Evolutionary conservation across 1,140 invertebrate species (phyloP), one percentile per base, ranked within the genome.

Genomic region (Eumeta japonica): DNA sequence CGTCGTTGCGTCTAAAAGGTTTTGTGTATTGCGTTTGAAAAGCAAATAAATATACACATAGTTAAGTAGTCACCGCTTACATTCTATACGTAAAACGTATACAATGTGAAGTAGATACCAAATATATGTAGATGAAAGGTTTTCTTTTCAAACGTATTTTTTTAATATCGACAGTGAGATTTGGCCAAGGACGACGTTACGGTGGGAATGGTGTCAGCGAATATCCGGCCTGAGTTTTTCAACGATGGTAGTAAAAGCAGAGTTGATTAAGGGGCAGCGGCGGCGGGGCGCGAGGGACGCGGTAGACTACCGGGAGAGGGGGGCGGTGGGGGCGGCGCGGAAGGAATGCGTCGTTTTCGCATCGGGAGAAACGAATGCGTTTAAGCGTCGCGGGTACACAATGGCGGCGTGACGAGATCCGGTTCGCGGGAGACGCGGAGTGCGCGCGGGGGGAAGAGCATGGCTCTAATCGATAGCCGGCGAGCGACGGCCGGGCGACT

Each of bases 401-500:
- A 73, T 70, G 67, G 67, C 67, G 67, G 67, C 67, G 67, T 70
- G 67, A 73, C 67, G 67, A 73, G 67, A 73, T 70, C 67, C 67
- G 67, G 67, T 70, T 70, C 67, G 63, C 67, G 62, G 67, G 67
- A 51, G 58, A 51, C 54, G 59, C n/a, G n/a, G n/a, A n/a, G n/a
- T n/a, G 20, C 20, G 20, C 5, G 5, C 54, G 56, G 66, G 55
- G 50, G 43, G 48, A 58, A 58, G 50, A 44, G 51, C 57, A 55
- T 59, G 61, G 56, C 65, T 73, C 74, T 75, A 76, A 76, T 76
- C 72, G 72, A 76, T 76, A 75, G 71, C 71, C 62, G 67, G 66
- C 68, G 66, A 74, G 68, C 71, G 73, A 74, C 67, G 64, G 71
- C 70, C 74, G 71, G 65, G 62, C 74, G 64, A 66, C 68, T 66